phyloP scores from a whole-genome alignment of 64 coral and sea anemone genomes.

The Acropora yongei region DNA sequence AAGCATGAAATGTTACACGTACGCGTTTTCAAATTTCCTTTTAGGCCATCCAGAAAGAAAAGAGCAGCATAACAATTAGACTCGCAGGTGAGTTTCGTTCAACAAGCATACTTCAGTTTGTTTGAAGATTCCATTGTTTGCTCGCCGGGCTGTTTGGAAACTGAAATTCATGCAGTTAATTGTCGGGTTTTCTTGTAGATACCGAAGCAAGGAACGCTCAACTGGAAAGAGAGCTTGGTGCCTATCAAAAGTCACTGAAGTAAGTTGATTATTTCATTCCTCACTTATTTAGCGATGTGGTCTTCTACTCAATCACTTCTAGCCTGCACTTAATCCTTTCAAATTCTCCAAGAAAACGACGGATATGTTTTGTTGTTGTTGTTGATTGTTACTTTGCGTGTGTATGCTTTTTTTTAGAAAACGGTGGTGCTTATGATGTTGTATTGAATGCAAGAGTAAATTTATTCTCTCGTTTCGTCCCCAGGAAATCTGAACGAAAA shows the following conservation, averaged over 20 bases:
- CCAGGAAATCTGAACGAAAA: slow-evolving; percentile 90
- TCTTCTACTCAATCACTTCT: too few relatives aligned
- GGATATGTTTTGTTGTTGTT: too few relatives aligned
- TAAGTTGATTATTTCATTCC: slow-evolving; percentile 12
- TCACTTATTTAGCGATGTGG: not conserved
- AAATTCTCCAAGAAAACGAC: too few relatives aligned
- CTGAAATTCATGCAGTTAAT: not conserved
- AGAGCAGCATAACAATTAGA: slow-evolving; percentile 43
- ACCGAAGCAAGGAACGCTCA: slow-evolving; percentile 73
- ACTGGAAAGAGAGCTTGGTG: slow-evolving; percentile 64
- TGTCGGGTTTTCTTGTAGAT: slow-evolving; percentile 44
- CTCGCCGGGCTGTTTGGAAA: too few relatives aligned
- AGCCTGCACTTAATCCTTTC: too few relatives aligned
- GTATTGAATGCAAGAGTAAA: too few relatives aligned
- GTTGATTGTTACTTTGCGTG: too few relatives aligned
- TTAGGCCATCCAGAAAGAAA: slow-evolving; percentile 65
- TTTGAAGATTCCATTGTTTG: not conserved
- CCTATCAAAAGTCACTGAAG: slow-evolving; percentile 70
- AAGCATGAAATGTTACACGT: too few relatives aligned
- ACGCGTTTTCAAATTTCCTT: not conserved
- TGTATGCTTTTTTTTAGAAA: too few relatives aligned
- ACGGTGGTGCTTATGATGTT: too few relatives aligned
- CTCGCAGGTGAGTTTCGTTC: slow-evolving; percentile 37
- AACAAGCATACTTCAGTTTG: not conserved
- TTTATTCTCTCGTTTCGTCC: not conserved